A percentile compares a stretch with the other conserved stretches of the same genome.
phyloP scores from a whole-genome alignment of 2,797 vertebrate genomes.

The Falco concolor region DNA sequence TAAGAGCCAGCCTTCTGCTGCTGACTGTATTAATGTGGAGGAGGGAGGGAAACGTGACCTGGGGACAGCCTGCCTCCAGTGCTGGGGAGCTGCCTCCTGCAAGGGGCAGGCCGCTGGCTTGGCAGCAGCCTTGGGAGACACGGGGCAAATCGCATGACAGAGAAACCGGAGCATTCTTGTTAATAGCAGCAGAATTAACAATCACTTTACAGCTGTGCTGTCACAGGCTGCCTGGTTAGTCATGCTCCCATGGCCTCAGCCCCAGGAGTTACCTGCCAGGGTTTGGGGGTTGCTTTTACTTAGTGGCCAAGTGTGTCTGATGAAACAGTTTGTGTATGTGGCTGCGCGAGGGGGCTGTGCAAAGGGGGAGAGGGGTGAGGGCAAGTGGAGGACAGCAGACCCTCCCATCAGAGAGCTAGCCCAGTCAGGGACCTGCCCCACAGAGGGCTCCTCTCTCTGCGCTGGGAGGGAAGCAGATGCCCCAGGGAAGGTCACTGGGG shows the following conservation, averaged over 20 bases:
- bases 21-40: not conserved
- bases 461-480: not conserved
- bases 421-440: accelerated
- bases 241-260: not conserved
- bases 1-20: slow-evolving; percentile 2
- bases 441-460: not conserved
- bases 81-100: not conserved
- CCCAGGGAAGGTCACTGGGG: not conserved
- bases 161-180: slow-evolving; percentile 30
- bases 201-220: slow-evolving; percentile 22
- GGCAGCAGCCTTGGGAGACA: not conserved
- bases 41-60: slow-evolving; percentile 14
- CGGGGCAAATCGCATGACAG: not conserved
- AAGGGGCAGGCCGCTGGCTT: not conserved
- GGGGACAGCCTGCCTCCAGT: not conserved
- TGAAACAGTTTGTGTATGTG: not conserved
- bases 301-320: not conserved
- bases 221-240: not conserved
- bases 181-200: slow-evolving; percentile 46
- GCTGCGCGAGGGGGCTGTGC: not conserved
- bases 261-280: not conserved
- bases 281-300: not conserved
- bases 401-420: not conserved
- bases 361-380: not conserved
- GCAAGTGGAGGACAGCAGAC: not conserved